A percentile compares a stretch with the other conserved stretches of the same genome.
These are phyloP conservation scores for Catocala fraxini DNA, from an alignment of 2,888 invertebrate species.

Conservation along the genomic window DNA sequence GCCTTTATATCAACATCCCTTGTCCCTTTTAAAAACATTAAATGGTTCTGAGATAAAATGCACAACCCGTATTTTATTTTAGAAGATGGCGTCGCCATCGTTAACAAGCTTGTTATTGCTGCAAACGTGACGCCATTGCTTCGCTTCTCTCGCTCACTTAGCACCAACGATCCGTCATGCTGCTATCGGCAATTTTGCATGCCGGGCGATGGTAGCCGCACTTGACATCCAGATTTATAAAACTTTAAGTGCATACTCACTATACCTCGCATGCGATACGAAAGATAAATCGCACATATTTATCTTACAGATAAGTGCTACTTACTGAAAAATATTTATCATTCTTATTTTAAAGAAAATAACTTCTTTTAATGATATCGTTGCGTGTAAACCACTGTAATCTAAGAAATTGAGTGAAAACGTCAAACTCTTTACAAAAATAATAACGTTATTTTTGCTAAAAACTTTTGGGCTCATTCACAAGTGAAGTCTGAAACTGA, in stretches of 20 bases:
- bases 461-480: conserved; percentile 39
- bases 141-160: conserved; percentile 48
- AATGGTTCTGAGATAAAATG: conserved; percentile 20
- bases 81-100: conserved; percentile 46
- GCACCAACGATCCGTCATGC: conserved; percentile 59
- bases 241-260: conserved; percentile 38
- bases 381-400: neutral
- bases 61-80: conserved; percentile 45
- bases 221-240: conserved; percentile 41
- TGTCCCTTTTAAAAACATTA: conserved; percentile 3
- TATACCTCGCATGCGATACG: conserved; percentile 30
- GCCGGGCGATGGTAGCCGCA: conserved; percentile 55
- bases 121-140: conserved; percentile 46
- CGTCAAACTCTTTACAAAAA: conserved; percentile 37
- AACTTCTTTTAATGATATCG: neutral
- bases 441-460: conserved; percentile 40
- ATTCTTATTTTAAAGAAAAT: neutral
- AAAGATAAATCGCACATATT: conserved; percentile 50
- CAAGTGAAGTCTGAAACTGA: conserved; percentile 38
- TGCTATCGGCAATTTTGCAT: conserved; percentile 71
- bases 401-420: conserved; percentile 4
- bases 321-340: neutral
- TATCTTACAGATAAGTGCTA: conserved; percentile 14
- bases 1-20: neutral
- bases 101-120: conserved; percentile 61